A percentile compares a stretch with the other conserved stretches of the same genome.
Evolutionary conservation across 2,797 vertebrate species (phyloP).

Genomic region (Acanthornis magna): DNA sequence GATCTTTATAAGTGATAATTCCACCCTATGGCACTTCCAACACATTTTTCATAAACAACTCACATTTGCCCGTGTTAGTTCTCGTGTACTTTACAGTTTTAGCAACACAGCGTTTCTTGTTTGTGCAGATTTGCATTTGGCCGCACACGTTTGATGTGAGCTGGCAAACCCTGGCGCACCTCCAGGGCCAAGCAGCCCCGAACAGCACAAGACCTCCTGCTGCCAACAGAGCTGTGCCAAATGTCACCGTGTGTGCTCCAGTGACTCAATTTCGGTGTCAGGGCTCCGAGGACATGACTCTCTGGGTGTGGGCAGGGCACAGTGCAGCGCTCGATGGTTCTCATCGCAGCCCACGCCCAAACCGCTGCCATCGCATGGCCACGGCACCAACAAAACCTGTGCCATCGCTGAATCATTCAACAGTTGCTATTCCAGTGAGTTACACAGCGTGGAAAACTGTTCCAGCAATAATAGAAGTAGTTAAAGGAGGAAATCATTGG

Average conservation of each 20-base stretch:
- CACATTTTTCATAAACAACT: slow-evolving; percentile 47
- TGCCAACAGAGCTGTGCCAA: not conserved
- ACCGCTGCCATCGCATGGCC: fast-evolving
- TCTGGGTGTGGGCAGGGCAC: not conserved
- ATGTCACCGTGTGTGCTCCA: not conserved
- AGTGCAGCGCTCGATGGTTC: not conserved
- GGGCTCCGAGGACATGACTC: not conserved
- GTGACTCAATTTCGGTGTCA: not conserved
- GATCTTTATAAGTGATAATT: slow-evolving; percentile 41
- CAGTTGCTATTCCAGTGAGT: not conserved
- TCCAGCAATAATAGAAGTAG: not conserved
- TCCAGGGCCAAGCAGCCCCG: not conserved
- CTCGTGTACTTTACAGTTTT: slow-evolving; percentile 37
- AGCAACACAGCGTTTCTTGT: not conserved
- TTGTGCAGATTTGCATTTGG: slow-evolving; percentile 40
- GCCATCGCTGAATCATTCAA: not conserved
- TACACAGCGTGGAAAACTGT: not conserved
- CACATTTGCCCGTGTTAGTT: slow-evolving; percentile 16
- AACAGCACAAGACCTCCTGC: not conserved
- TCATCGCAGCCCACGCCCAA: not conserved
- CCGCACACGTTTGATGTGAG: not conserved
- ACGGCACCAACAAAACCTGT: not conserved
- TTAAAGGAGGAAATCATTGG: not conserved
- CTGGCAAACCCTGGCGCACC: not conserved
- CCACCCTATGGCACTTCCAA: slow-evolving; percentile 27